Conservation (phyloP, 1,140 invertebrate genomes). For the Adoxophyes honmai region DNA sequence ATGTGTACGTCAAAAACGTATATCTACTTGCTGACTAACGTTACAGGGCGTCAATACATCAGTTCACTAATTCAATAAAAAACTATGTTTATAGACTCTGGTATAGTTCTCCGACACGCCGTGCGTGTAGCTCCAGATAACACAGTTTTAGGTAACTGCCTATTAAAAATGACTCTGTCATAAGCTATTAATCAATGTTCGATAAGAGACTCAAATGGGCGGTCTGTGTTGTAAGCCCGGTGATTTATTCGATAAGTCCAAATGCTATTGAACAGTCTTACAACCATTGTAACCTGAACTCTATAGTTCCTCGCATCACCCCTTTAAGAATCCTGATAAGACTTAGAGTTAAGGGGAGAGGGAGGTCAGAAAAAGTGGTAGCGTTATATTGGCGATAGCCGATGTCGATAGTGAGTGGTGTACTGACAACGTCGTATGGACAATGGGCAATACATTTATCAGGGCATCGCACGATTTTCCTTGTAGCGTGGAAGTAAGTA, state of each 20-base stretch:
- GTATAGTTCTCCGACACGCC: not conserved
- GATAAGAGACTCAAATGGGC: constrained; percentile 65
- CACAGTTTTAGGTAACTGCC: constrained; percentile 56
- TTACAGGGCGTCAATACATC: too few relatives aligned
- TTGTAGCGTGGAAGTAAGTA: constrained; percentile 4
- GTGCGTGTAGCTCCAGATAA: constrained; percentile 31
- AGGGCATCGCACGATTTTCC: constrained; percentile 26
- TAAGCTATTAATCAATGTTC: constrained; percentile 70
- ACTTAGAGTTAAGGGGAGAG: constrained; percentile 11
- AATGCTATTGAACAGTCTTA: constrained; percentile 32
- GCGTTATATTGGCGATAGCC: constrained; percentile 38
- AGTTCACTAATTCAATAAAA: too few relatives aligned
- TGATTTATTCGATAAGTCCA: constrained; percentile 61
- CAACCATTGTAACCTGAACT: constrained; percentile 30
- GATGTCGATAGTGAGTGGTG: constrained; percentile 36
- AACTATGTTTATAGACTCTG: not conserved
- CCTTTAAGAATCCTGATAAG: not conserved
- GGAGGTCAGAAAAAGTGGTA: constrained; percentile 26
- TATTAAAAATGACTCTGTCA: constrained; percentile 65
- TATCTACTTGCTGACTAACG: too few relatives aligned
- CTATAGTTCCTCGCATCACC: not conserved
- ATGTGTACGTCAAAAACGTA: too few relatives aligned
- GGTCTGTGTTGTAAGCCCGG: constrained; percentile 51
- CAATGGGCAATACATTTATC: constrained; percentile 50
- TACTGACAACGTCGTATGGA: constrained; percentile 44